Evolutionary conservation across 2,797 vertebrate species (phyloP), one percentile per base, ranked within the genome.

Genomic region (Numenius phaeopus): DNA sequence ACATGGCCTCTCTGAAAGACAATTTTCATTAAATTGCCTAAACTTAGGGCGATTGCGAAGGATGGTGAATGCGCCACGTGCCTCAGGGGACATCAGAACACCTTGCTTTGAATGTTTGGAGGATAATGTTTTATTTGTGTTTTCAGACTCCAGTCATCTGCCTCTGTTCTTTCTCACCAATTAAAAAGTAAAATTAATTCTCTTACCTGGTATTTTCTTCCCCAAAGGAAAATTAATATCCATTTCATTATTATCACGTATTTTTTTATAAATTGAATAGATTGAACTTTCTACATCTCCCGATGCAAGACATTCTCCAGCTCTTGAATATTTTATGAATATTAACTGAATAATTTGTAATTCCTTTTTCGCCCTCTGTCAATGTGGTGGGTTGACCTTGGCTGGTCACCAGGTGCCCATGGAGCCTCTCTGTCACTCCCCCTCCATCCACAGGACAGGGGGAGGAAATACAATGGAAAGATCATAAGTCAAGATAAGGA

Each of bases 31-130:
- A 29, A 19, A 11, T 21, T 40, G 44, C 19, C 22, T 39, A 2
- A 29, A 6, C 4, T n/a, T 3, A 3, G 0, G 5, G 26, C 4
- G 12, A 7, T 19, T 11, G 32, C 5, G 1, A 13, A 27, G 32
- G 34, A 5, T 1, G 14, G 24, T 58, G 55, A 29, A 8, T 12
- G 29, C 2, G 0, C 30, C 1, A 3, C 1, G 0, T 21, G 39
- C 52, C 8, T 17, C 1, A 5, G 21, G 7, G 1, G 7, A 3
- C 16, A 7, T 18, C 44, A 44, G 22, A 8, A 11, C 2, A 2
- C 5, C 27, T n/a, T 8, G 19, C 49, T 14, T 29, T 7, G 13
- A 26, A 10, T 3, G 1, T 19, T 10, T 2, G 11, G 21, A 22
- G 27, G 9, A 2, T 7, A 10, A 2, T 1, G 9, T 13, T 50